Conservation (phyloP, 1,140 invertebrate species). For the Rhyacophila brunnea region DNA sequence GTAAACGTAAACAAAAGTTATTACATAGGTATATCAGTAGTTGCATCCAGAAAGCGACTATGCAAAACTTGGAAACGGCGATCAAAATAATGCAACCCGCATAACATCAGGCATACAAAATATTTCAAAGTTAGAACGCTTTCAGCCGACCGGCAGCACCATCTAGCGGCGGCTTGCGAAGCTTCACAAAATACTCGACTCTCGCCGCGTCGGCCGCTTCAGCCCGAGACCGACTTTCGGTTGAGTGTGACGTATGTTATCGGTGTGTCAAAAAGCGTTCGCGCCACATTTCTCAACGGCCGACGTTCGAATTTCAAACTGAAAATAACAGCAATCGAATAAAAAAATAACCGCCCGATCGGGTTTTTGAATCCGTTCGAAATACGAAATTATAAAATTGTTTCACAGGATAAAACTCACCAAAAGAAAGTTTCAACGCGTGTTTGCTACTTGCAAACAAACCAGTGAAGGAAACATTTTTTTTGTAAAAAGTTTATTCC, state of each 20-base stretch:
- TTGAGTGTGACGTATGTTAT: constrained; percentile 18
- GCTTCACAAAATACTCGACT: not conserved
- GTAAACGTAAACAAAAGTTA: too few species aligned
- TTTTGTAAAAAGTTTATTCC: not conserved
- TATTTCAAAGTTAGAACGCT: not conserved
- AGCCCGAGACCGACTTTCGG: constrained; percentile 22
- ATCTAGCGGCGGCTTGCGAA: constrained; percentile 20
- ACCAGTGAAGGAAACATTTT: constrained; percentile 9
- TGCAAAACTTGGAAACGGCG: not conserved
- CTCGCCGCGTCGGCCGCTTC: not conserved
- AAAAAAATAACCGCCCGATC: not conserved
- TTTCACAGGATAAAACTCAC: too few species aligned
- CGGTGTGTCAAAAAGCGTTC: constrained; percentile 7
- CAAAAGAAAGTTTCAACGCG: too few species aligned
- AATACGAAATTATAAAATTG: too few species aligned
- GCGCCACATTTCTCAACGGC: constrained; percentile 8
- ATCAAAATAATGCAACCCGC: not conserved
- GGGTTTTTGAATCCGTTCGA: not conserved
- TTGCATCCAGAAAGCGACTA: too few species aligned
- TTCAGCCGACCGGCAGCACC: constrained; percentile 6
- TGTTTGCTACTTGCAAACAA: too few species aligned
- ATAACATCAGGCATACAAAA: not conserved
- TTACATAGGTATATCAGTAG: too few species aligned
- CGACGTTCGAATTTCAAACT: constrained; percentile 10
- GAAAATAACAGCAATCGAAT: constrained; percentile 4